phyloP scores from a whole-genome alignment of 1,140 invertebrate genomes.

The Melipona quadrifasciata region DNA sequence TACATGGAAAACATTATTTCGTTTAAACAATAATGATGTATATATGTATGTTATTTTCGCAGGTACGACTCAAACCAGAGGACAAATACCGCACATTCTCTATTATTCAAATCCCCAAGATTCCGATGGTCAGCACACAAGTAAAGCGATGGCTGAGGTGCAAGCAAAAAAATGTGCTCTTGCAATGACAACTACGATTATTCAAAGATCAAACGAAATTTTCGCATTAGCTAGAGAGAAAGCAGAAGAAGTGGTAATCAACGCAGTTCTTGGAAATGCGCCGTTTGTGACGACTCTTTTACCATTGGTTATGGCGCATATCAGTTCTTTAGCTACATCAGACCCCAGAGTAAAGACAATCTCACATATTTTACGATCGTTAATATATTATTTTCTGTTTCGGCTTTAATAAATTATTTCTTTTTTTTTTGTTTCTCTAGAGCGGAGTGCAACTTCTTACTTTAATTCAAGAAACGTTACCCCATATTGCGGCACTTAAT shows the following conservation, averaged over 20 bases:
- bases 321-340: slow-evolving; percentile 90
- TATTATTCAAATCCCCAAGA: slow-evolving; percentile 89
- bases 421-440: slow-evolving; percentile 78
- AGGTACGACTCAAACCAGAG: slow-evolving; percentile 91
- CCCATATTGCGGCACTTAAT: slow-evolving; percentile 94
- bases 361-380: not conserved
- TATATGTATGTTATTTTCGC: slow-evolving; percentile 19
- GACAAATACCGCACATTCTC: slow-evolving; percentile 96
- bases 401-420: slow-evolving; percentile 28
- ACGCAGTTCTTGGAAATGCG: slow-evolving; percentile 83
- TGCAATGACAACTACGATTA: slow-evolving; percentile 87
- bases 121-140: slow-evolving; percentile 85
- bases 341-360: slow-evolving; percentile 87
- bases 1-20: not conserved
- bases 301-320: slow-evolving; percentile 90
- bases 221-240: slow-evolving; percentile 87
- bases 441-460: slow-evolving; percentile 95
- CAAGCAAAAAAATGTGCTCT: slow-evolving; percentile 89
- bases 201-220: slow-evolving; percentile 88
- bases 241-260: slow-evolving; percentile 82
- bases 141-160: slow-evolving; percentile 86
- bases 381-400: slow-evolving; percentile 3
- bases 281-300: slow-evolving; percentile 89
- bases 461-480: slow-evolving; percentile 94
- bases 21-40: not conserved